A percentile compares a stretch with the other conserved stretches of the same genome.
These are phyloP conservation scores for Enoplolaimus lenunculus DNA, from an alignment of 2,888 invertebrate species.

Conservation along the genomic window DNA sequence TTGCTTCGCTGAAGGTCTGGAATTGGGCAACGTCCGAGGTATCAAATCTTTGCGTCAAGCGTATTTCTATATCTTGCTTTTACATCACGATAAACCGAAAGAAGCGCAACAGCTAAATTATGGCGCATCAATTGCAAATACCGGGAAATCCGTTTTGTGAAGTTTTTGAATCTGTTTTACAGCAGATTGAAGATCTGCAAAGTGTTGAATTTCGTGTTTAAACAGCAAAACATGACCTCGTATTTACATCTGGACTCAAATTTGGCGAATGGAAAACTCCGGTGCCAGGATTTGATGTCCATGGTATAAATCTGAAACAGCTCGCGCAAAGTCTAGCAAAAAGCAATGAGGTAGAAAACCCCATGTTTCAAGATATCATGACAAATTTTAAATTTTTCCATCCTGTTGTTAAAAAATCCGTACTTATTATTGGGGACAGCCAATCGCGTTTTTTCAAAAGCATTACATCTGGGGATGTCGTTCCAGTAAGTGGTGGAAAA, in stretches of 20 bases:
- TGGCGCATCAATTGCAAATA: neutral
- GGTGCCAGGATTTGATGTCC: neutral
- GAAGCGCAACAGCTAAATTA: neutral
- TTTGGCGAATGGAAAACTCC: neutral
- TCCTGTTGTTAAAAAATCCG: neutral
- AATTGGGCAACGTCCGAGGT: neutral
- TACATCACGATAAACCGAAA: neutral
- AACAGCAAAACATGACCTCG: neutral
- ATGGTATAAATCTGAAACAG: neutral
- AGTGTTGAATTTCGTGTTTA: neutral
- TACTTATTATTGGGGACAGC: neutral
- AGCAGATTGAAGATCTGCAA: neutral
- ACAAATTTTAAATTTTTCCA: neutral
- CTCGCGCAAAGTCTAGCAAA: neutral
- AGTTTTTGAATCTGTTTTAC: neutral
- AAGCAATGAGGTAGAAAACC: neutral
- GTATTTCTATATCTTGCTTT: neutral
- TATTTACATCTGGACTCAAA: neutral
- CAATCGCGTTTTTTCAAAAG: neutral
- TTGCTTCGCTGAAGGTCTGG: neutral
- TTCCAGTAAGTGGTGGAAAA: neutral
- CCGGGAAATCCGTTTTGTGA: neutral
- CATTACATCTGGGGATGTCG: neutral
- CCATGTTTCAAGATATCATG: neutral
- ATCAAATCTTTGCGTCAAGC: neutral